Evolutionary conservation across 2,888 invertebrate genomes (phyloP), one percentile per base, ranked within the genome.

Genomic region (Eucera pruinosa): DNA sequence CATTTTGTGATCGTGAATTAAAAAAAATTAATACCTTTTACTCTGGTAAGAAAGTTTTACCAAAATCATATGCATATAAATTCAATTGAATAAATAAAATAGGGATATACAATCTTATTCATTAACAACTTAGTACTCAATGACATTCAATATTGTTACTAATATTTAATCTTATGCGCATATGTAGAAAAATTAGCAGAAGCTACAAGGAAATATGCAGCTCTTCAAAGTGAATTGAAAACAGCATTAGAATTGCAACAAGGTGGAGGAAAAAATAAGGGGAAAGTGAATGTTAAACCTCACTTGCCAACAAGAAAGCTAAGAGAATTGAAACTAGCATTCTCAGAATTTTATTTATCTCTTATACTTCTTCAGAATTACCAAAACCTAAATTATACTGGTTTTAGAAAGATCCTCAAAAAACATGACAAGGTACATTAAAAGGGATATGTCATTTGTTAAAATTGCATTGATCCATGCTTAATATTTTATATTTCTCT

Each of bases 11-110:
- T 92, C 96, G 96, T 90, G 99, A 99, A 93, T 94, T 99, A 62
- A 96, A 97, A 86, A 99, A 99, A 94, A 99, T 99, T 83, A 99
- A 98, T 91, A 98, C 98, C 64, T 99, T 99, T 93, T 99, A 97
- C 92, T 97, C 98, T 91, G 97, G 97, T 97, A 93, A 90, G 69
- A 13, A 67, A 39, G 2, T 0, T 39, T 39, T 61, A 2, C 15
- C 3, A 27, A 11, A 0, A 23, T 9, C 23, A 9, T 4, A 15
- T 20, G n/a, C 13, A n/a, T 39, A 39, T 41, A 18, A 52, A 33
- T 18, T n/a, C 11, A 27, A 13, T 18, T 11, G 9, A 48, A 61
- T 48, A 4, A n/a, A 41, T 20, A 20, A 33, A 6, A 54, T 58
- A 7, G 6, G n/a, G 30, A 11, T 43, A 2, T 43, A 13, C 1